Percentiles rank a stretch among this genome's conserved stretches.
Evolutionary conservation across 2,113 vertebrate species (phyloP).

Genomic region (Sinocyclocheilus rhinocerous): DNA sequence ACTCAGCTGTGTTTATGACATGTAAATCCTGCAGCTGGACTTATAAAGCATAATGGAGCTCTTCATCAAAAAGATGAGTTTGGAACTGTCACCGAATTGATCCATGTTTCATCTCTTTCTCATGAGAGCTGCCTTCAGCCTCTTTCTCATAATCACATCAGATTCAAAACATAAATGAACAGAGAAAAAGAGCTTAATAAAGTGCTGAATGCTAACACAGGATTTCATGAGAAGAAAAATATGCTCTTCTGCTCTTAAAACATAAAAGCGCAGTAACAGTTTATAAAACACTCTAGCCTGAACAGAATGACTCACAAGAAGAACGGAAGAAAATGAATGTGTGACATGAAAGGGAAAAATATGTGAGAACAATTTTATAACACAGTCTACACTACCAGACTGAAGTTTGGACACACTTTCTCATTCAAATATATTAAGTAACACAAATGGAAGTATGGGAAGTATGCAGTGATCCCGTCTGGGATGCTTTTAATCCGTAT

Average conservation of each 20-base stretch:
- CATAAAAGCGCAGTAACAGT: conserved; percentile 6
- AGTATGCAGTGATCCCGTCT: neutral
- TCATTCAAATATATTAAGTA: neutral
- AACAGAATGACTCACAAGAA: neutral
- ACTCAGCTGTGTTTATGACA: conserved; percentile 42
- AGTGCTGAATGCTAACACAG: neutral
- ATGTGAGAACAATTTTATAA: neutral
- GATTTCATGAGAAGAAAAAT: conserved; percentile 7
- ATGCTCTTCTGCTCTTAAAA: neutral
- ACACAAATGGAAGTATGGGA: neutral
- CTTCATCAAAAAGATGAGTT: conserved; percentile 34
- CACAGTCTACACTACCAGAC: neutral
- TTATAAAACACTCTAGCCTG: neutral
- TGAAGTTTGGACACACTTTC: neutral
- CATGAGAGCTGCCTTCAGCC: conserved; percentile 11
- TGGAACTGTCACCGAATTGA: conserved; percentile 28
- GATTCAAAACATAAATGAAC: conserved; percentile 19
- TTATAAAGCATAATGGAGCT: conserved; percentile 34
- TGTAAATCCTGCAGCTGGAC: conserved; percentile 32
- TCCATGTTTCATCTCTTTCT: conserved; percentile 44
- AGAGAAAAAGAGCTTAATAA: neutral
- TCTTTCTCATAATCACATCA: conserved; percentile 36
- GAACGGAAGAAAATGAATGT: neutral
- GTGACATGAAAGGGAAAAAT: neutral
- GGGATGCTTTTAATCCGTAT: neutral